Conservation (phyloP, 2,888 invertebrate genomes). For the Sesia apiformis region DNA sequence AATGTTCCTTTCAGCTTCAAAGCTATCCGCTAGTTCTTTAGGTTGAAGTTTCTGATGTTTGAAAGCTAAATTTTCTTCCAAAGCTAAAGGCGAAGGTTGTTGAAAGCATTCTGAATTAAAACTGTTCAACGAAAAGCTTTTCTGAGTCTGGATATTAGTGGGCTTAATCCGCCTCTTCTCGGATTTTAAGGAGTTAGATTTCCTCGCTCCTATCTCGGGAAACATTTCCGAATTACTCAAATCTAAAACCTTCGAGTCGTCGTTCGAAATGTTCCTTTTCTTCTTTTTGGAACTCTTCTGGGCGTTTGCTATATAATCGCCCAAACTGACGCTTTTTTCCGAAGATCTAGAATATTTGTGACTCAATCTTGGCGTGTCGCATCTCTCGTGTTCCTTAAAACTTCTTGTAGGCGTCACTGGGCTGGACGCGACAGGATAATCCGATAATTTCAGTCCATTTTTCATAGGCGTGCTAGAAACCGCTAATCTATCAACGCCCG, state of each 20-base stretch:
- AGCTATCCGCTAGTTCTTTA: constrained; percentile 39
- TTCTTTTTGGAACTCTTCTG: constrained; percentile 49
- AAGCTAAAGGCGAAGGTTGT: constrained; percentile 34
- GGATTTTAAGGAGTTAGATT: constrained; percentile 43
- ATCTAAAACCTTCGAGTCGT: constrained; percentile 3
- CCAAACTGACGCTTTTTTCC: constrained; percentile 51
- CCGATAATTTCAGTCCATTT: constrained; percentile 34
- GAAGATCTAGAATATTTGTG: constrained; percentile 44
- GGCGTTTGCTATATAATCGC: constrained; percentile 45
- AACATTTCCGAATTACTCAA: constrained; percentile 32
- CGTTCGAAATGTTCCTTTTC: constrained; percentile 38
- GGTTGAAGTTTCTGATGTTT: constrained; percentile 42
- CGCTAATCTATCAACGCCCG: constrained; percentile 35
- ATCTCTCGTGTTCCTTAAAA: constrained; percentile 29
- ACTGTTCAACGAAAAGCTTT: constrained; percentile 48
- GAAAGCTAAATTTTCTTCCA: constrained; percentile 54
- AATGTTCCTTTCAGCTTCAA: constrained; percentile 54
- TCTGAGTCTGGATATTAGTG: constrained; percentile 55
- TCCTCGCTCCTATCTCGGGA: constrained; percentile 57
- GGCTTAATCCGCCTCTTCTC: constrained; percentile 69
- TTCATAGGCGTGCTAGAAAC: constrained; percentile 58
- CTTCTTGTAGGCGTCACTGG: constrained; percentile 44
- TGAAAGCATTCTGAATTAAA: constrained; percentile 50
- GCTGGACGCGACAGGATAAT: constrained; percentile 36
- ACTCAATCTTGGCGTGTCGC: constrained; percentile 49